These are phyloP conservation scores for Caretta caretta DNA, from an alignment of 2,113 vertebrate species.

Conservation along the genomic window DNA sequence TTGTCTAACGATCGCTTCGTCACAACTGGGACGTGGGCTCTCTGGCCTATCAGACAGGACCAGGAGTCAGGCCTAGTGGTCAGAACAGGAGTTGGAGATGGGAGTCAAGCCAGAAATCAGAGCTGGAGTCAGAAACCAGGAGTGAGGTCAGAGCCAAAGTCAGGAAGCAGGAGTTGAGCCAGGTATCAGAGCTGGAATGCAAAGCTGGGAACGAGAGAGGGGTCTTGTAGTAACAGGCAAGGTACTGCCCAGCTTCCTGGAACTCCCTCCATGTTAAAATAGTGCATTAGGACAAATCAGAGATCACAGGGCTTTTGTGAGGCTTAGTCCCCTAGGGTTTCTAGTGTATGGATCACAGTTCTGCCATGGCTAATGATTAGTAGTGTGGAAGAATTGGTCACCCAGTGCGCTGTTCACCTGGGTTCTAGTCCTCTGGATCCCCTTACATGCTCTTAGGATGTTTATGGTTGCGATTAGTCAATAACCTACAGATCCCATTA, in stretches of 20 bases:
- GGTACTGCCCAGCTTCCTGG: background rate
- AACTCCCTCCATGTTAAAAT: background rate
- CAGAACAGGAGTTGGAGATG: too few relatives aligned
- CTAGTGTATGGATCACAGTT: background rate
- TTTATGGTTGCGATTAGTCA: accelerated
- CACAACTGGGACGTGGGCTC: background rate
- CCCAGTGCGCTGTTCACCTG: background rate
- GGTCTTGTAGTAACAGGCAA: background rate
- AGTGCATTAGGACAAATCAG: background rate
- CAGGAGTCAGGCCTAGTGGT: too few relatives aligned
- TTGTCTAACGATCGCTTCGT: background rate
- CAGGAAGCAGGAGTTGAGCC: too few relatives aligned
- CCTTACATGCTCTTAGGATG: background rate
- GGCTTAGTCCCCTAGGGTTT: background rate
- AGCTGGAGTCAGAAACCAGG: too few relatives aligned
- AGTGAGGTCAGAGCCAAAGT: too few relatives aligned
- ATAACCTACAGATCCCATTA: background rate
- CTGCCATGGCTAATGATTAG: background rate
- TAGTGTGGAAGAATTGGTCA: background rate
- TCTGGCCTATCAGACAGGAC: background rate
- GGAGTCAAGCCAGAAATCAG: too few relatives aligned
- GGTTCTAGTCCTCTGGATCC: background rate
- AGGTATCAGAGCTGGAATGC: background rate
- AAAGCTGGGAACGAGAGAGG: background rate
- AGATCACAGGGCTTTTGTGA: background rate